These are phyloP conservation scores for Loxodonta africana DNA, from an alignment of 2,113 vertebrate species.

Conservation along the genomic window DNA sequence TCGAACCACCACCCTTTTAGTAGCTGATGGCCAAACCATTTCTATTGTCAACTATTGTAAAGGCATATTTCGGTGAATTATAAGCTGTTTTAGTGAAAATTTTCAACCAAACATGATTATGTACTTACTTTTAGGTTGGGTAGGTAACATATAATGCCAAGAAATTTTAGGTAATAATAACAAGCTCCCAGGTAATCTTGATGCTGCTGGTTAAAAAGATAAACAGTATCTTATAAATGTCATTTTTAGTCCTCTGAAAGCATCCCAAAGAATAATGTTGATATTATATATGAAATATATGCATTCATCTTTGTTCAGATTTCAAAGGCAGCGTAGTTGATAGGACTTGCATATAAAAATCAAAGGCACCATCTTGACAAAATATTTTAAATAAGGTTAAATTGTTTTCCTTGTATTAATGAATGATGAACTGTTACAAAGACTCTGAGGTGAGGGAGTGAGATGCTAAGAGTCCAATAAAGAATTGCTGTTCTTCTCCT, in stretches of 20 bases:
- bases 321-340: not conserved
- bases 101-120: not conserved
- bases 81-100: not conserved
- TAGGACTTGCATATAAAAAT: not conserved
- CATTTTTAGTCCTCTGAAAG: not conserved
- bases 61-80: not conserved
- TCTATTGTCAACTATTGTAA: not conserved
- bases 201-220: not conserved
- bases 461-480: not conserved
- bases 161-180: not conserved
- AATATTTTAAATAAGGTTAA: conserved; percentile 15
- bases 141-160: not conserved
- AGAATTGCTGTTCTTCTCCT: not conserved
- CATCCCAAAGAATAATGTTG: not conserved
- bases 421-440: not conserved
- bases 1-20: too few relatives aligned
- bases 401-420: not conserved
- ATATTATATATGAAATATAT: not conserved
- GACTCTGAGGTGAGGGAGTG: not conserved
- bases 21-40: too few relatives aligned
- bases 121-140: not conserved
- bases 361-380: not conserved
- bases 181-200: not conserved
- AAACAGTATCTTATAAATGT: not conserved
- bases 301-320: not conserved